A percentile compares a stretch with the other conserved stretches of the same genome.
These are phyloP conservation scores for Eledone cirrhosa DNA, from an alignment of 2,888 invertebrate genomes.

Conservation along the genomic window DNA sequence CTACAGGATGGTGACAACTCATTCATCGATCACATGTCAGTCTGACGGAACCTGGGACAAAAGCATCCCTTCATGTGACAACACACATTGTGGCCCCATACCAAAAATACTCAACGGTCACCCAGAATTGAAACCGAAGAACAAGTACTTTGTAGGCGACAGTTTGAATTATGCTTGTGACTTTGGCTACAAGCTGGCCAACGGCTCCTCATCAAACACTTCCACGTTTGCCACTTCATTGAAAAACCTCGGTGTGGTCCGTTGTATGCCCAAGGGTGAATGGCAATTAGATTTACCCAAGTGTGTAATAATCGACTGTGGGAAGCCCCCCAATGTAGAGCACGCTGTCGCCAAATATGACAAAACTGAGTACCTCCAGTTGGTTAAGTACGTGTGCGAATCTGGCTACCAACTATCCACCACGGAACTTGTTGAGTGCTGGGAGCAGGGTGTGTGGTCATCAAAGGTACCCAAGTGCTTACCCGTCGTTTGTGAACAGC, in stretches of 20 bases:
- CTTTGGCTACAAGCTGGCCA: slow-evolving; percentile 42
- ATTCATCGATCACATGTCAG: slow-evolving; percentile 49
- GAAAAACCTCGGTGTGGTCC: slow-evolving; percentile 38
- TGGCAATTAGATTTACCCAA: slow-evolving; percentile 58
- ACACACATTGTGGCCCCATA: slow-evolving; percentile 47
- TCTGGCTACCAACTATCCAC: slow-evolving; percentile 54
- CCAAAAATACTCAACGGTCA: slow-evolving; percentile 57
- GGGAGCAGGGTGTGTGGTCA: slow-evolving; percentile 42
- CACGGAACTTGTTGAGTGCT: slow-evolving; percentile 45
- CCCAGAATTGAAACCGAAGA: background rate
- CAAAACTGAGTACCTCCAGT: slow-evolving; percentile 40
- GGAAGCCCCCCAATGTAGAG: slow-evolving; percentile 55
- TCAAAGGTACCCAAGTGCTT: slow-evolving; percentile 35
- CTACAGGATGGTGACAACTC: slow-evolving; percentile 44
- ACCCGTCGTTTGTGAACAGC: slow-evolving; percentile 35
- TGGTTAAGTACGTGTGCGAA: slow-evolving; percentile 48
- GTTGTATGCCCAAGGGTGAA: slow-evolving; percentile 34
- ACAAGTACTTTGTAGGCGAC: slow-evolving; percentile 49
- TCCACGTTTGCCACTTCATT: slow-evolving; percentile 46
- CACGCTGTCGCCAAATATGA: slow-evolving; percentile 43
- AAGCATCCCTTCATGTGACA: slow-evolving; percentile 56
- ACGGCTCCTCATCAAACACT: slow-evolving; percentile 38
- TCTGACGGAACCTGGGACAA: slow-evolving; percentile 54
- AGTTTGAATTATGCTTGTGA: slow-evolving; percentile 46
- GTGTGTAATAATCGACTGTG: slow-evolving; percentile 64